Conservation (phyloP, 2,888 invertebrate genomes). For the Graphium colonna region DNA sequence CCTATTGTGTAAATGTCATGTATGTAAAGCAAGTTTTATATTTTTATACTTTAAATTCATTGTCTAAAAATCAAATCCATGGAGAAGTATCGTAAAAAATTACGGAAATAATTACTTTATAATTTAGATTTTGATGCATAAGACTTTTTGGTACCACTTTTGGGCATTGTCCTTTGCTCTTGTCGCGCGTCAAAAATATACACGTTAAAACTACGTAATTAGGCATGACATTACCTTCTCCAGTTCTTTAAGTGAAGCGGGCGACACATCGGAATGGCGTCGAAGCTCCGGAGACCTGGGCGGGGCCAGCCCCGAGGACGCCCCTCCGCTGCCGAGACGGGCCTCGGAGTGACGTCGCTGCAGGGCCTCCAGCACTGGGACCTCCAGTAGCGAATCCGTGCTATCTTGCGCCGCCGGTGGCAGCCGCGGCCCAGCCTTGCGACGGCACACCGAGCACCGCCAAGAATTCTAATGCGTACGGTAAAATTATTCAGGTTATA, state of each 20-base stretch:
- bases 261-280: constrained; percentile 92
- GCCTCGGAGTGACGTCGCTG: constrained; percentile 90
- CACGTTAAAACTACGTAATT: no score
- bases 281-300: constrained; percentile 91
- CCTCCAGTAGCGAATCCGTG: constrained; percentile 90
- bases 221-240: constrained; percentile 84
- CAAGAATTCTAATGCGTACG: constrained; percentile 86
- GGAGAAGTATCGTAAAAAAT: no score
- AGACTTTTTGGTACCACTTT: no score
- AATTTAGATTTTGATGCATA: no score
- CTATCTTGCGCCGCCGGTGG: constrained; percentile 89
- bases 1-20: no score
- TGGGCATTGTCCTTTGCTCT: no score
- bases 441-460: constrained; percentile 94
- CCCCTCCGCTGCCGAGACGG: constrained; percentile 73
- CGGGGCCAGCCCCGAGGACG: constrained; percentile 85
- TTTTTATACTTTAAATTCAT: no score
- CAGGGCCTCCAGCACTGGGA: constrained; percentile 88
- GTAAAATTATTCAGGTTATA: no score
- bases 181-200: no score
- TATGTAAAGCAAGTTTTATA: no score
- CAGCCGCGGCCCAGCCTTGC: constrained; percentile 88
- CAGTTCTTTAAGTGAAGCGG: constrained; percentile 92
- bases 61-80: no score
- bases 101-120: no score